Conservation (phyloP, 2,113 vertebrate genomes). For the Phyllopteryx taeniolatus region DNA sequence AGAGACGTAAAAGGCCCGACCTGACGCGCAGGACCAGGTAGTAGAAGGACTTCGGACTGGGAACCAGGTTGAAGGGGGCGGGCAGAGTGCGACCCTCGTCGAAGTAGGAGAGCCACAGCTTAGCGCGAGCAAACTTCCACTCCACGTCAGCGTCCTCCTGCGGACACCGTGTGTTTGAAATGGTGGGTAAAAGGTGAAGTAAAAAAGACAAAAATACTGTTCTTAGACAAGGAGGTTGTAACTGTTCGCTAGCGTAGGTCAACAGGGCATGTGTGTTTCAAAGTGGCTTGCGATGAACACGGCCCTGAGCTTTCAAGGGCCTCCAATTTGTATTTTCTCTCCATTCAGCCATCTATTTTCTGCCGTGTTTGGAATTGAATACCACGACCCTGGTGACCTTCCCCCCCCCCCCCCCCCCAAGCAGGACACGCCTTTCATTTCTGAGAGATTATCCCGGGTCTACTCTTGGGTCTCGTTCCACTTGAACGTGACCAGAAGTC, state of each 20-base stretch:
- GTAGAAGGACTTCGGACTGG: slow-evolving; percentile 97
- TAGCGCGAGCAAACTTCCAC: slow-evolving; percentile 97
- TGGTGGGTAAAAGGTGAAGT: neutral
- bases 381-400: neutral
- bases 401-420: no score
- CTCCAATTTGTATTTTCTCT: neutral
- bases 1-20: slow-evolving; percentile 88
- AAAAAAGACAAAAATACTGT: neutral
- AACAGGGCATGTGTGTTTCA: neutral
- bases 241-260: neutral
- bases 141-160: slow-evolving; percentile 96
- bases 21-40: slow-evolving; percentile 92
- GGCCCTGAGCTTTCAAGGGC: neutral
- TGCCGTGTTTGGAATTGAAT: neutral
- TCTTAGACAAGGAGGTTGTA: neutral
- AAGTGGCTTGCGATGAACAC: neutral
- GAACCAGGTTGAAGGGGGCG: slow-evolving; percentile 93
- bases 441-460: neutral
- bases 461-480: neutral
- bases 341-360: neutral
- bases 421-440: neutral
- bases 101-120: slow-evolving; percentile 96
- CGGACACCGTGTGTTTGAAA: slow-evolving; percentile 6
- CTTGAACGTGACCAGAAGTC: neutral
- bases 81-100: slow-evolving; percentile 95